phyloP scores from a whole-genome alignment of 2,797 vertebrate genomes.

The Micrastur ruficollis region DNA sequence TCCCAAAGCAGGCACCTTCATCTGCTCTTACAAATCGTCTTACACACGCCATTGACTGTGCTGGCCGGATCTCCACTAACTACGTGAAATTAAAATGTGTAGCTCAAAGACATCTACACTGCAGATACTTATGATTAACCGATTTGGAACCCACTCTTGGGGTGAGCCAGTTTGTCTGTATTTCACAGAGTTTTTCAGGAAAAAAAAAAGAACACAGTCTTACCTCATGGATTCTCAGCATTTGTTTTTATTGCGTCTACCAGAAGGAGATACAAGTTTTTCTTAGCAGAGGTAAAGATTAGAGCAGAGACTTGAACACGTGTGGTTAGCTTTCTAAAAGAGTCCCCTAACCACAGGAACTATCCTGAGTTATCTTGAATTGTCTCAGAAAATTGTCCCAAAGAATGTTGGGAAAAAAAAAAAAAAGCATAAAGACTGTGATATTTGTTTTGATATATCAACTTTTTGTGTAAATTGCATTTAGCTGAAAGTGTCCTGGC shows the following conservation, averaged over 20 bases:
- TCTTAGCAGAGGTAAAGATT: neutral
- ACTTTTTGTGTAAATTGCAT: neutral
- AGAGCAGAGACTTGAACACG: neutral
- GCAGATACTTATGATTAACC: neutral
- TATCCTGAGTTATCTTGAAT: neutral
- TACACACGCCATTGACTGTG: too few species aligned
- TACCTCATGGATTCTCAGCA: neutral
- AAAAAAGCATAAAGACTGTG: neutral
- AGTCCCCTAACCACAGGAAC: neutral
- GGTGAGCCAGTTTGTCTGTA: neutral
- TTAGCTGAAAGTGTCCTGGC: neutral
- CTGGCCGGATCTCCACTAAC: too few species aligned
- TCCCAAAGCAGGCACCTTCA: neutral
- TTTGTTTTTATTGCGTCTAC: neutral
- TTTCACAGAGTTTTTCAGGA: neutral
- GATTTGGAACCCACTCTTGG: neutral
- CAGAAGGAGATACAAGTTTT: fast-evolving
- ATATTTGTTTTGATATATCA: neutral
- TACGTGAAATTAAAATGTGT: neutral
- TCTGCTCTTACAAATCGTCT: fast-evolving
- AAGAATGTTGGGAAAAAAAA: neutral
- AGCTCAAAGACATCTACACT: neutral
- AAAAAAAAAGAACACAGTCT: neutral
- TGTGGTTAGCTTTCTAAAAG: too few species aligned
- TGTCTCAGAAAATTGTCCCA: neutral